Evolutionary conservation across 1,140 invertebrate genomes (phyloP), one percentile per base, ranked within the genome.

Genomic region (Bacillus rossius): DNA sequence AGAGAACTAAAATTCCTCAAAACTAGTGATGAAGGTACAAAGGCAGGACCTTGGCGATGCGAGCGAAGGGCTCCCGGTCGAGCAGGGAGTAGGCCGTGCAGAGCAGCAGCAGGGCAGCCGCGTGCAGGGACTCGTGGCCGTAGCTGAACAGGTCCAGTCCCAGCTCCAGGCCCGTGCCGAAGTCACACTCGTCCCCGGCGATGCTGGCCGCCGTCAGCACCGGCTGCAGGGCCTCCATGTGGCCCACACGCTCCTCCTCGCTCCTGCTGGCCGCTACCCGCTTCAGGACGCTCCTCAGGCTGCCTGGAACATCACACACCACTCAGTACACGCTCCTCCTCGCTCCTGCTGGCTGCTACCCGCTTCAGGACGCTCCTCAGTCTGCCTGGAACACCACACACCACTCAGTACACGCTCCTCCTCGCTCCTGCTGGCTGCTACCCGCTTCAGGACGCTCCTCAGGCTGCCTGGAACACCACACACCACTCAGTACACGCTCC

Each of bases 181-280:
- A 96, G 73, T 97, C 94, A 71, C 90, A 93, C 73, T 97, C 94
- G 72, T 97, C 94, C 60, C 89, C 87, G 1, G 94, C 92, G 72
- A 94, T 94, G 67, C 84, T 91, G 7, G 91, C 84, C 64, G 83
- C 83, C 37, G 86, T 91, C 23, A 93, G 81, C 8, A 93, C 73
- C 63, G 88, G 85, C 63, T 94, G 86, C 3, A 96, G 69, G 8
- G 84, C 56, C 77, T 82, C 60, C 84, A 77, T 60, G 77, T 73
- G 63, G 66, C 77, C 77, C 65, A 82, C 83, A 57, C 77, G 68
- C 48, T 87, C 83, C n/a, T 71, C 66, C 50, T 85, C 77, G 8
- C 71, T 74, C 65, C 77, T 75, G 29, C 83, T 80, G 20, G 84
- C 78, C 25, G 79, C 71, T 13, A 95, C 78, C 61, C 82, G 79